phyloP scores from a whole-genome alignment of 1,140 invertebrate species.

The Ectropis grisescens region DNA sequence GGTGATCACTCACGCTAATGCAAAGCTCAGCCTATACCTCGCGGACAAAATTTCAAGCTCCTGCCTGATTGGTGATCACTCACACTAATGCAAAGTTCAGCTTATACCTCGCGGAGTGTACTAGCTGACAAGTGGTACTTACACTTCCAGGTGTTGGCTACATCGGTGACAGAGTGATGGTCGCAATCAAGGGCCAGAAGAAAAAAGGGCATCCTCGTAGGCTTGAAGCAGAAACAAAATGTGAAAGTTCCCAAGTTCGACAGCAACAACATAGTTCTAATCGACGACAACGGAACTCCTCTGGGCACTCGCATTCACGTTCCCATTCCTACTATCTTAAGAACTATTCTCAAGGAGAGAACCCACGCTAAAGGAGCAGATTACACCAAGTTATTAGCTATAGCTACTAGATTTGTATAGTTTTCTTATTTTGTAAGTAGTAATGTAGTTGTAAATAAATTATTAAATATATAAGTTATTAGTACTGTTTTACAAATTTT shows the following conservation, averaged over 20 bases:
- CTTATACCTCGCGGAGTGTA: too few relatives aligned
- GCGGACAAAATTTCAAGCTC: too few relatives aligned
- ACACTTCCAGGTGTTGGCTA: constrained; percentile 64
- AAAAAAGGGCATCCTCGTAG: constrained; percentile 96
- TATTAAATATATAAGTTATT: constrained; percentile 4
- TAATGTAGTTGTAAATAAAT: constrained; percentile 21
- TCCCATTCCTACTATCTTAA: constrained; percentile 93
- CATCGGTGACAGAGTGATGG: constrained; percentile 88
- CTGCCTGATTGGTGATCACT: too few relatives aligned
- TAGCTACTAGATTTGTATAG: constrained; percentile 94
- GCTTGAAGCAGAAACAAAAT: constrained; percentile 87
- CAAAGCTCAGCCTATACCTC: too few relatives aligned
- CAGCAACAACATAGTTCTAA: constrained; percentile 96
- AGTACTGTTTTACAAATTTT: neutral
- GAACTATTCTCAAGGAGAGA: constrained; percentile 88
- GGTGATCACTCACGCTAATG: too few relatives aligned
- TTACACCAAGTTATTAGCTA: constrained; percentile 94
- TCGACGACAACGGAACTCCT: constrained; percentile 95
- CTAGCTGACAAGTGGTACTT: too few relatives aligned
- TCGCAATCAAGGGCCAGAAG: constrained; percentile 98
- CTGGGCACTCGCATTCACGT: constrained; percentile 94
- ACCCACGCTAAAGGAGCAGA: constrained; percentile 88
- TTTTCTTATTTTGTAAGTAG: constrained; percentile 7
- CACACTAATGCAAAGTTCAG: too few relatives aligned
- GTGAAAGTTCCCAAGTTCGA: constrained; percentile 93